Conservation (phyloP, 1,140 invertebrate genomes). For the Andrena cerasifolii region DNA sequence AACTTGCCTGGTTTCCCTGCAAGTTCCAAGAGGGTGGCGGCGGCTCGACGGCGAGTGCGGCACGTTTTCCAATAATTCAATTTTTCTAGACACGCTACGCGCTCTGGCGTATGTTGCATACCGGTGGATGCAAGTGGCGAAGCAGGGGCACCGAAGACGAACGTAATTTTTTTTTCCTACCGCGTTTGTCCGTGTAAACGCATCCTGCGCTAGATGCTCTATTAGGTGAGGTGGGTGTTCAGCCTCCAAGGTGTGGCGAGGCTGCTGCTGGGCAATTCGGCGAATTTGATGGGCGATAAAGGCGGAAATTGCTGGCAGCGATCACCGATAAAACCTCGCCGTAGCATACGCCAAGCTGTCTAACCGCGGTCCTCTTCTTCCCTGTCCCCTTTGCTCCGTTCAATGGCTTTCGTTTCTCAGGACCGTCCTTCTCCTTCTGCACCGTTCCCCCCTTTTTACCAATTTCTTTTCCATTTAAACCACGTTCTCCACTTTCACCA, state of each 20-base stretch:
- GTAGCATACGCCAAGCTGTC: constrained; percentile 4
- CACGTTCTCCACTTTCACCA: not conserved
- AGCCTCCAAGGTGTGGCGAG: not conserved
- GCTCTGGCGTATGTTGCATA: constrained; percentile 19
- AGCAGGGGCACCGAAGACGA: not conserved
- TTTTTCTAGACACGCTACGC: constrained; percentile 33
- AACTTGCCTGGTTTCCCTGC: not conserved
- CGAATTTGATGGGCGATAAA: constrained; percentile 58
- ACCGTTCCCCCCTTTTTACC: too few species aligned
- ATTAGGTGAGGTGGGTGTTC: constrained; percentile 35
- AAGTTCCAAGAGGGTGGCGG: constrained; percentile 1
- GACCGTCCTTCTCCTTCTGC: not conserved
- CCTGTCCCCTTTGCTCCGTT: not conserved
- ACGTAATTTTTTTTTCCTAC: not conserved
- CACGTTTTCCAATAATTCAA: constrained; percentile 47
- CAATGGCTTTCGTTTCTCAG: not conserved
- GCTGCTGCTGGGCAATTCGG: constrained; percentile 33
- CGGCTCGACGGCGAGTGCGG: constrained; percentile 3
- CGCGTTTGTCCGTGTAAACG: not conserved
- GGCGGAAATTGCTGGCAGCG: constrained; percentile 51
- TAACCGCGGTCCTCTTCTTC: constrained; percentile 14
- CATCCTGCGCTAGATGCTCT: not conserved
- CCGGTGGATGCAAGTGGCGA: not conserved
- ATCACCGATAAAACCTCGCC: constrained; percentile 51
- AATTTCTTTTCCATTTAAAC: not conserved